Conservation (phyloP, 2,888 invertebrate genomes). For the Polyommatus iphigenia region DNA sequence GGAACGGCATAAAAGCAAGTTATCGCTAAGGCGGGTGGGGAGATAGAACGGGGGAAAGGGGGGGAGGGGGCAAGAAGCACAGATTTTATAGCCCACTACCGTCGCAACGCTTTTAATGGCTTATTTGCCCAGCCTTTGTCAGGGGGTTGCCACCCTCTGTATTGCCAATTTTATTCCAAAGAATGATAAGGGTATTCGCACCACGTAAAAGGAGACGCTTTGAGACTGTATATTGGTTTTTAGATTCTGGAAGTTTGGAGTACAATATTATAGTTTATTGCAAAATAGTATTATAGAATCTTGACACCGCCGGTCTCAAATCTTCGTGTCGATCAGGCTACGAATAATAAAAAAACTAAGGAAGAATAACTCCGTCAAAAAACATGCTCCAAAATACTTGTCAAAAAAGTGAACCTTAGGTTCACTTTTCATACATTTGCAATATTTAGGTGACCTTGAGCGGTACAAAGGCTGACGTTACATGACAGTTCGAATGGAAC, state of each 20-base stretch:
- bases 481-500: no score
- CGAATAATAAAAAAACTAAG: no score
- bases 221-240: neutral
- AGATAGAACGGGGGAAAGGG: conserved; percentile 40
- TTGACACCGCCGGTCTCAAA: no score
- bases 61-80: conserved; percentile 73
- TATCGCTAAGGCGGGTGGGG: conserved; percentile 63
- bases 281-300: no score
- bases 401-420: no score
- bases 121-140: conserved; percentile 75
- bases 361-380: no score
- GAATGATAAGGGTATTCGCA: conserved; percentile 60
- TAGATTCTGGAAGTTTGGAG: neutral
- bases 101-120: conserved; percentile 78
- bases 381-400: no score
- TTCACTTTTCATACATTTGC: no score
- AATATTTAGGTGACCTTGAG: no score
- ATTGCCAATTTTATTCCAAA: conserved; percentile 71
- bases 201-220: conserved; percentile 36
- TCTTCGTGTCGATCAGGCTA: no score
- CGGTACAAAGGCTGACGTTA: no score
- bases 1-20: conserved; percentile 77
- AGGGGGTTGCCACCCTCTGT: conserved; percentile 63
- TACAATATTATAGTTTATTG: neutral
- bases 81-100: conserved; percentile 77